Evolutionary conservation across 2,113 vertebrate species (phyloP).

Genomic region (Labrus mixtus): DNA sequence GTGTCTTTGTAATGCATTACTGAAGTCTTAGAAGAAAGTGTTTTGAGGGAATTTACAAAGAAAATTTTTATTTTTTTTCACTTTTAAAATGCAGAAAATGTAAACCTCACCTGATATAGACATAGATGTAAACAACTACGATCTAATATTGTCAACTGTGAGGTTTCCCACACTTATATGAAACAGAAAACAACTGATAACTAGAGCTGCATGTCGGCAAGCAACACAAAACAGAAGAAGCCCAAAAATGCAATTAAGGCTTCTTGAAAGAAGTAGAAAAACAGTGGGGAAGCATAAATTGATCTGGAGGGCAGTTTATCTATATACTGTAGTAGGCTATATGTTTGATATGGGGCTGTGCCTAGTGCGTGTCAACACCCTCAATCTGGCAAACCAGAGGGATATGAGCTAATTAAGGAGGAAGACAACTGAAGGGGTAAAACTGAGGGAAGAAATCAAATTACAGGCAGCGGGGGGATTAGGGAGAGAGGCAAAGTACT

Average conservation of each 20-base stretch:
- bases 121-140: too few relatives aligned
- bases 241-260: conserved; percentile 24
- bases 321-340: too few relatives aligned
- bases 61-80: too few relatives aligned
- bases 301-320: conserved; percentile 23
- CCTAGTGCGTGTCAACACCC: conserved; percentile 65
- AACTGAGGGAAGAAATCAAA: conserved; percentile 74
- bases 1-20: too few relatives aligned
- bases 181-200: conserved; percentile 53
- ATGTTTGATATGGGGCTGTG: conserved; percentile 72
- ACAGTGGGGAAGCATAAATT: conserved; percentile 6
- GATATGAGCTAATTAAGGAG: conserved; percentile 77
- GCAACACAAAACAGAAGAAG: conserved; percentile 24
- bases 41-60: too few relatives aligned
- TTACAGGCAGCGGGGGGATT: conserved; percentile 72
- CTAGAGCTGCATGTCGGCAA: conserved; percentile 44
- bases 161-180: conserved; percentile 61
- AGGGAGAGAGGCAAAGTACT: conserved; percentile 64
- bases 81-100: too few relatives aligned
- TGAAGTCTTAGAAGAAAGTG: not conserved
- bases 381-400: conserved; percentile 76
- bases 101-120: too few relatives aligned
- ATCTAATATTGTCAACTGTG: too few relatives aligned
- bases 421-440: conserved; percentile 70
- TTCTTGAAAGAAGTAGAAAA: conserved; percentile 27